Percentiles rank a stretch among this genome's conserved stretches.
Conservation (phyloP, 2,113 vertebrate species). For the Anas platyrhynchos region DNA sequence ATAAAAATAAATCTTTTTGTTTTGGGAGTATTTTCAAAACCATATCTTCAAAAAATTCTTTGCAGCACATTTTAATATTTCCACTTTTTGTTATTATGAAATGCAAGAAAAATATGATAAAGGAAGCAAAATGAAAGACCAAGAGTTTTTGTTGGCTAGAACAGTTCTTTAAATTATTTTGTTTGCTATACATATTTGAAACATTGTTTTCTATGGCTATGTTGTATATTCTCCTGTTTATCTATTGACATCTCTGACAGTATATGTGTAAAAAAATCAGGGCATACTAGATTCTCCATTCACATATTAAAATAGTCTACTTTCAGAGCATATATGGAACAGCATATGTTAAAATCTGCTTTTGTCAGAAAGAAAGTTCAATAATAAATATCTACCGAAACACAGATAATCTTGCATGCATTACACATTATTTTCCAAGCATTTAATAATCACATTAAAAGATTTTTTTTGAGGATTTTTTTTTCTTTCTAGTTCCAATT, state of each 20-base stretch:
- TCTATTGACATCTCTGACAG: neutral
- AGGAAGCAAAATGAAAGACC: neutral
- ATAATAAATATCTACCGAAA: neutral
- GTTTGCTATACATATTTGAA: neutral
- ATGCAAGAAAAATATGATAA: neutral
- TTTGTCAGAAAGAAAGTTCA: neutral
- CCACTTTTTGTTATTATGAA: neutral
- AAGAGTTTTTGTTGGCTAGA: neutral
- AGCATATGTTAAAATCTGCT: neutral
- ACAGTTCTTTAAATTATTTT: neutral
- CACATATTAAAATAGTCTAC: neutral
- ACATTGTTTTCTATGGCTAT: neutral
- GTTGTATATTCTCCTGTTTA: neutral
- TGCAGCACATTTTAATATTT: neutral
- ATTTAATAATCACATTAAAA: neutral
- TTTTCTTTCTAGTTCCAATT: neutral
- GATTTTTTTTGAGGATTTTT: fast-evolving
- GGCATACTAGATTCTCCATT: neutral
- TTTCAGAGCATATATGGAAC: neutral
- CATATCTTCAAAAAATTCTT: neutral
- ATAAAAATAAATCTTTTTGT: neutral
- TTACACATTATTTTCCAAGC: neutral
- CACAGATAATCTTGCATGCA: neutral
- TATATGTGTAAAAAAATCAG: neutral
- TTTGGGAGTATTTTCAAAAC: neutral